Evolutionary conservation across 2,888 invertebrate species (phyloP), one percentile per base, ranked within the genome.

Genomic region (Fabriciana adippe): DNA sequence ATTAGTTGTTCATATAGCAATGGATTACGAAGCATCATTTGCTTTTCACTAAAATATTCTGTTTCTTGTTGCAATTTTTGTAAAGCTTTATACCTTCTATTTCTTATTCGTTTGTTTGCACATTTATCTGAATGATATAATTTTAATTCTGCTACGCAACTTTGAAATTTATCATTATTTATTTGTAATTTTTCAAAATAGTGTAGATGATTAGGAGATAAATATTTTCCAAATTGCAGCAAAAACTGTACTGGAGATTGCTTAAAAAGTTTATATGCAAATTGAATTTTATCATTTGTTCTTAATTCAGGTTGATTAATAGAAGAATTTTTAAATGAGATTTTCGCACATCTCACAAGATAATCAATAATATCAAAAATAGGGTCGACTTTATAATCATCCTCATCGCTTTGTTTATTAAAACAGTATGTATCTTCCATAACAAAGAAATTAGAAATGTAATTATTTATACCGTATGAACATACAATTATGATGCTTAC

Each of bases 1-100:
- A 99, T 93, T 74, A 99, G 90, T 79, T 98, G 96, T 73, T 99
- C 97, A 88, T 97, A 99, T 0, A 99, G 87, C 64, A 97, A 92
- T 0, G 99, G 99, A 85, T 98, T 97, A 69, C 99, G 91, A 75
- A 95, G 95, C 95, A 97, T 97, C 99, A 99, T 99, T 92, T 97
- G 97, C 70, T 94, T 95, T 84, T 99, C 98, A 82, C 96, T 96
- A 80, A 99, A 99, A 86, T 98, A 99, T 75, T 94, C 93, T 14
- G 94, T 94, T 72, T 95, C 94, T 62, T 93, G 89, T 51, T 96
- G 91, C 73, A 98, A 85, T 78, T 95, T 93, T 77, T 96, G 94
- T 80, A 98, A 88, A 1, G 98, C 98, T 79, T 95, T 95, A 81
- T 95, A 98, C 53, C 98, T 93, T 74, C 98, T 93, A 83, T 98